Evolutionary conservation across 64 coral and sea anemone genomes (phyloP), one percentile per base, ranked within the genome.

Genomic region (Anthopleura sola): DNA sequence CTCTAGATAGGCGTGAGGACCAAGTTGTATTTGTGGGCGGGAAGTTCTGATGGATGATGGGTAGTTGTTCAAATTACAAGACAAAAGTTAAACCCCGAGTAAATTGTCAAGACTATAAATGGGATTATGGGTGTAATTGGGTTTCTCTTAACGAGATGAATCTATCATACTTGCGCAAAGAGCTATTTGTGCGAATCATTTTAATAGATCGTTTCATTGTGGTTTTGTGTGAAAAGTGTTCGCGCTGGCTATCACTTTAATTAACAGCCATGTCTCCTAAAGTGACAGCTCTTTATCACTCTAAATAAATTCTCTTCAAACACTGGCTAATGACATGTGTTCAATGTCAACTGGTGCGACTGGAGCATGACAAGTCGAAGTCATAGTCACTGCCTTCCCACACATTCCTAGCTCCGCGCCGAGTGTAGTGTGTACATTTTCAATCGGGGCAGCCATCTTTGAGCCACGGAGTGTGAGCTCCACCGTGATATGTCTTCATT

Each of bases 401-500:
- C 87, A 92, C 94, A 97, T 97, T 92, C 94, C 87, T 87, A 85
- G 60, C 87, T 89, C 84, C 78, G 80, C 88, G 92, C 88, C 86
- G 85, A 86, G 84, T 78, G 88, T 88, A 48, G 90, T 97, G 94
- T 97, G 79, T 97, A 92, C 84, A 92, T 84, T 87, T 87, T 89
- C 88, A 92, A 89, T 68, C 91, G 90, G 87, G 90, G 94, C 87
- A 97, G 94, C 90, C 94, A 97, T 97, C 90, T 97, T 97, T 87
- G 86, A 86, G 57, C 80, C 84, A 87, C 84, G 86, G 80, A 87
- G 68, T 60, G 87, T n/a, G 78, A 86, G 90, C 87, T 78, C 83
- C 86, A 76, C 82, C 75, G 78, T 29, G 90, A 90, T 79, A 93
- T 97, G 94, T 92, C 90, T 97, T 92, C 94, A 85, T 97, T 97